Evolutionary conservation across 2,888 invertebrate species (phyloP).

Genomic region (Galeopsomyia nigrocyanea): DNA sequence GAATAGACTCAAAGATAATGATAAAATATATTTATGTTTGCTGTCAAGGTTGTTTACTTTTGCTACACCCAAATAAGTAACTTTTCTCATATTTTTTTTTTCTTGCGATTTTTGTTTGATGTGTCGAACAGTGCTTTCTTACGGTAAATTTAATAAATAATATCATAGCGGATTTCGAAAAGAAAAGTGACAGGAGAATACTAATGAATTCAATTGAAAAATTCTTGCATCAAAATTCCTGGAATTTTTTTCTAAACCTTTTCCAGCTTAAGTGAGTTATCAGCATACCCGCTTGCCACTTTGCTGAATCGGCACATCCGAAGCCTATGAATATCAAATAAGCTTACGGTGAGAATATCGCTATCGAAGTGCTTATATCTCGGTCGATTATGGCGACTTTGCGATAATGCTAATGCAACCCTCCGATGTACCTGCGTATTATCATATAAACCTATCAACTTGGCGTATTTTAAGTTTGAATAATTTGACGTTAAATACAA

Average conservation of each 20-base stretch:
- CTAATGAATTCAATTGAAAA: too few species aligned
- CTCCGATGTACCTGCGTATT: conserved; percentile 18
- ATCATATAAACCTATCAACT: conserved; percentile 16
- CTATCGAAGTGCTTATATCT: conserved; percentile 36
- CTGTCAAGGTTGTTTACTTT: conserved; percentile 24
- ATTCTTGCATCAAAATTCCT: too few species aligned
- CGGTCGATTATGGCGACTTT: conserved; percentile 34
- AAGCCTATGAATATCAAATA: conserved; percentile 46
- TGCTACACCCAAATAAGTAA: background rate
- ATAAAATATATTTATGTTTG: conserved; percentile 41
- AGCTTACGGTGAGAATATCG: conserved; percentile 30
- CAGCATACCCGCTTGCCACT: conserved; percentile 5
- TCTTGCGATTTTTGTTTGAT: too few species aligned
- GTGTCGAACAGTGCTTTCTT: too few species aligned
- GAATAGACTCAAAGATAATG: conserved; percentile 32
- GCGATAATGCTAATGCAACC: conserved; percentile 43
- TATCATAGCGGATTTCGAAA: too few species aligned
- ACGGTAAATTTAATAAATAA: too few species aligned
- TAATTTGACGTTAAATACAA: background rate
- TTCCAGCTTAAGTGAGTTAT: conserved; percentile 16
- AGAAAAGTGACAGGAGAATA: too few species aligned
- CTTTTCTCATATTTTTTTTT: too few species aligned
- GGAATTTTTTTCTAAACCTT: too few species aligned
- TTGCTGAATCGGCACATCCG: conserved; percentile 29
- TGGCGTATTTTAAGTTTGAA: background rate